These are phyloP conservation scores for Melinaea marsaeus DNA, from an alignment of 2,888 invertebrate species.

Conservation along the genomic window DNA sequence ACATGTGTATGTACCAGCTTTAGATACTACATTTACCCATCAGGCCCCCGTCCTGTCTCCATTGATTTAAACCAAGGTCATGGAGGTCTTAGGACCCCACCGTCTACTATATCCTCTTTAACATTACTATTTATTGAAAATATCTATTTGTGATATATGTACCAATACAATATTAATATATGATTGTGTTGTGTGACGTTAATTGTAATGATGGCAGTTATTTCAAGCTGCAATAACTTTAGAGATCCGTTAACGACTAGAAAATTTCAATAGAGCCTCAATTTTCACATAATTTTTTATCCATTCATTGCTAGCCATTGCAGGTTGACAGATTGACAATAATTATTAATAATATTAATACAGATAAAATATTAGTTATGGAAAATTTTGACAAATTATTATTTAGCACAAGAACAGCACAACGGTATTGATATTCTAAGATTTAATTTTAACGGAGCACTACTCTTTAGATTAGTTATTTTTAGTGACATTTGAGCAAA, in stretches of 20 bases:
- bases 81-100: no score
- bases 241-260: constrained; percentile 56
- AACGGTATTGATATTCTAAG: background rate
- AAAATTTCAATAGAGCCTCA: constrained; percentile 47
- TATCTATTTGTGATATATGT: background rate
- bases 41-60: no score
- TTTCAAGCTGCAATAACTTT: constrained; percentile 43
- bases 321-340: background rate
- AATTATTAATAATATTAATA: background rate
- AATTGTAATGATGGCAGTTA: constrained; percentile 47
- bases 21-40: no score
- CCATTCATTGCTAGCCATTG: constrained; percentile 43
- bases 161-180: constrained; percentile 8
- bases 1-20: no score
- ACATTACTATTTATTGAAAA: no score
- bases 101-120: no score
- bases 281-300: constrained; percentile 15
- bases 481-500: constrained; percentile 35
- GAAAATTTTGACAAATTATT: background rate
- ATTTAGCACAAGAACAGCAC: background rate
- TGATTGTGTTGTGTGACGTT: constrained; percentile 43
- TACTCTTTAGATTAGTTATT: constrained; percentile 4
- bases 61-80: no score
- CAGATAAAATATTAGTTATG: background rate
- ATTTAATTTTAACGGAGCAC: background rate